These are phyloP conservation scores for Diorhabda carinulata DNA, from an alignment of 1,140 invertebrate genomes.

Conservation along the genomic window DNA sequence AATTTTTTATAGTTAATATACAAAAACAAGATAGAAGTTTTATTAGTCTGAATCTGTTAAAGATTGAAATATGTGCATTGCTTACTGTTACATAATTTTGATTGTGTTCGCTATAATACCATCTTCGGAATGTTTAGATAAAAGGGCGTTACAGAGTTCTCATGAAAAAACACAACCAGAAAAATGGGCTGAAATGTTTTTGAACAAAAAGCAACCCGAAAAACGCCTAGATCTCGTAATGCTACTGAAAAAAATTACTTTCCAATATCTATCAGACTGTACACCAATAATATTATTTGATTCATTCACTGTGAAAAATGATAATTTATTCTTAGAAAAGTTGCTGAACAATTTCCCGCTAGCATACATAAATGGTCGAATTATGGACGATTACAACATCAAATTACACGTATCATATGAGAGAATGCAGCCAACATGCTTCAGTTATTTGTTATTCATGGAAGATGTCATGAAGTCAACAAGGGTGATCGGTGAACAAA, in stretches of 20 bases:
- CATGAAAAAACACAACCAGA: constrained; percentile 41
- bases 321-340: constrained; percentile 53
- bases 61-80: too few species aligned
- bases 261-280: constrained; percentile 57
- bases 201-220: constrained; percentile 41
- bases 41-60: too few species aligned
- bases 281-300: constrained; percentile 62
- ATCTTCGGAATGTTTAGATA: constrained; percentile 11
- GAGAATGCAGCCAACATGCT: constrained; percentile 49
- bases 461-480: constrained; percentile 56
- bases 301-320: constrained; percentile 51
- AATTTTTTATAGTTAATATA: too few species aligned
- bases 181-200: constrained; percentile 41
- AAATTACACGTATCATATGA: constrained; percentile 20
- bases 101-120: neutral
- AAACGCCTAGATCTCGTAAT: constrained; percentile 54
- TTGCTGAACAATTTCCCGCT: constrained; percentile 57
- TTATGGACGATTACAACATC: constrained; percentile 43
- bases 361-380: constrained; percentile 57
- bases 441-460: constrained; percentile 62
- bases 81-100: too few species aligned
- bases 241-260: constrained; percentile 55
- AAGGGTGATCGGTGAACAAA: constrained; percentile 57
- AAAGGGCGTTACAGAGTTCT: constrained; percentile 43
- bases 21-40: too few species aligned